phyloP scores from a whole-genome alignment of 2,888 invertebrate species.

The Crocallis elinguaria region DNA sequence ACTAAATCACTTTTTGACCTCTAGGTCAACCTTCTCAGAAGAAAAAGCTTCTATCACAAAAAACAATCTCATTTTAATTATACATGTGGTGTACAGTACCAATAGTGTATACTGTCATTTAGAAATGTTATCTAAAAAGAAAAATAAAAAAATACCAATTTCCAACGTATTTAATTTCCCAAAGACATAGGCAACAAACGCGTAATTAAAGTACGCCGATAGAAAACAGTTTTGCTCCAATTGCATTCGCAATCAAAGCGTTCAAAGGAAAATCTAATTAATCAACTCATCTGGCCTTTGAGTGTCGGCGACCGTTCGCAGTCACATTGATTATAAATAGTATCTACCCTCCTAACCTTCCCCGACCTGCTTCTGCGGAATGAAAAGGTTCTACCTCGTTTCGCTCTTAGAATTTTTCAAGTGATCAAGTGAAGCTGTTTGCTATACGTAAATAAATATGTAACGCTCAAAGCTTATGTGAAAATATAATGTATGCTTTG shows the following conservation, averaged over 20 bases:
- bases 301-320: constrained; percentile 61
- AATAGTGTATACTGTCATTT: too few relatives aligned
- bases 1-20: too few relatives aligned
- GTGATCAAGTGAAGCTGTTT: background rate
- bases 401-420: background rate
- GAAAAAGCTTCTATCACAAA: too few relatives aligned
- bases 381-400: constrained; percentile 13
- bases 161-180: background rate
- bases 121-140: background rate
- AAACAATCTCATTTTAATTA: too few relatives aligned
- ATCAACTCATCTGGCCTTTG: constrained; percentile 72
- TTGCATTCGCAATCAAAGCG: constrained; percentile 71
- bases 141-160: background rate
- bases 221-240: constrained; percentile 59
- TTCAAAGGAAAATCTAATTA: constrained; percentile 74
- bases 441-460: background rate
- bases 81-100: too few relatives aligned
- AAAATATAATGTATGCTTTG: too few relatives aligned
- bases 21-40: too few relatives aligned
- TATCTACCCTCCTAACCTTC: constrained; percentile 32
- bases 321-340: constrained; percentile 60
- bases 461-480: too few relatives aligned
- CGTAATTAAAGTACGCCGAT: constrained; percentile 47
- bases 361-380: constrained; percentile 9
- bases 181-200: constrained; percentile 20